Base-by-base conservation (phyloP, 2,888 invertebrate genomes). In the Mylabris sibirica region DNA sequence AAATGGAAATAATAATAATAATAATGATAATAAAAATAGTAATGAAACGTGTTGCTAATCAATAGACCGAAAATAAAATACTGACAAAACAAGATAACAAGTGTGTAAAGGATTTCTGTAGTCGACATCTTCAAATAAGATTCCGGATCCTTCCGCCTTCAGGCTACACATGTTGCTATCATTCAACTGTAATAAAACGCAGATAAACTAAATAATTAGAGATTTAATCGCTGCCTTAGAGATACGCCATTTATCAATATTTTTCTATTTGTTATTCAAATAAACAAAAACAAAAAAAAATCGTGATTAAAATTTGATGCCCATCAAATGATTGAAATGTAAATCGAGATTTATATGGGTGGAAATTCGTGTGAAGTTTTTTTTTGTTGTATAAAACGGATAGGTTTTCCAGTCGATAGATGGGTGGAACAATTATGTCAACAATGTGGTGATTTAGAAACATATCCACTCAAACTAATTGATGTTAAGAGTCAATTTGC, bases 101-200 rank as follows among this genome's bases (percentile, higher is more conserved):
- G 68, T 62, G 71, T 70, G 73, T 62, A 68, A 63, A 72, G 30
- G 72, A 70, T 68, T 71, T 77, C 77, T 78, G 79, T 69, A 74
- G 73, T 64, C 71, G 78, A 78, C 78, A 75, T 74, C 74, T 76
- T 76, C 70, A 72, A 67, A 72, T 66, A 68, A 70, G 68, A 69
- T 70, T 44, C 67, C 67, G 57, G 69, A 73, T 74, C 74, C 70
- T 71, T 68, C 35, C 35, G 76, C 77, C 75, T 60, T 62, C 34
- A 73, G 57, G 77, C 71, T 75, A 77, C 75, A 74, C 70, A 72
- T 79, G 77, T 73, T 75, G 74, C 75, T 73, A 74, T 69, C 76
- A 68, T 63, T 71, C 68, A 72, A 73, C 73, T 75, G 72, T 75
- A 69, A 70, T 68, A 65, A 71, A 68, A 61, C 65, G 57, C 24